These are phyloP conservation scores for Zele albiditarsus DNA, from an alignment of 2,888 invertebrate species.

Conservation along the genomic window DNA sequence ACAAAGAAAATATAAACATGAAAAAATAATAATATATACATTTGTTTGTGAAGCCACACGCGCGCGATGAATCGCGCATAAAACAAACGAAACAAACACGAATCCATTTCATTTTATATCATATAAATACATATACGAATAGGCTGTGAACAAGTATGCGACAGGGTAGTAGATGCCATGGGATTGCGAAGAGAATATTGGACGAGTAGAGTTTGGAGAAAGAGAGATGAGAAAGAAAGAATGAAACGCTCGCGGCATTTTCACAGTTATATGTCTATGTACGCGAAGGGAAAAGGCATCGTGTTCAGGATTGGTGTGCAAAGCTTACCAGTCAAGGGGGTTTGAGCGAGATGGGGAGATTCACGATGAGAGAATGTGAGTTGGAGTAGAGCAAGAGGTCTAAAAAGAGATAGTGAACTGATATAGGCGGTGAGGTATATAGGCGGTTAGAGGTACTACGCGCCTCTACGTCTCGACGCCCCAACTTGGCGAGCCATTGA, in stretches of 20 bases:
- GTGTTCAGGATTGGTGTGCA: conserved; percentile 34
- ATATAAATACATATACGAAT: neutral
- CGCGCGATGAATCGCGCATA: conserved; percentile 31
- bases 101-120: conserved; percentile 43
- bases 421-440: conserved; percentile 30
- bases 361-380: conserved; percentile 10
- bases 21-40: conserved; percentile 3
- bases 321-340: conserved; percentile 34
- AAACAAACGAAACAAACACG: conserved; percentile 34
- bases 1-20: neutral
- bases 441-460: conserved; percentile 35
- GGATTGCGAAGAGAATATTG: conserved; percentile 45
- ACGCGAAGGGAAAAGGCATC: conserved; percentile 34
- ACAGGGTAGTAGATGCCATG: conserved; percentile 4
- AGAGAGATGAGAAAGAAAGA: conserved; percentile 38
- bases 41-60: conserved; percentile 10
- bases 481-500: conserved; percentile 70
- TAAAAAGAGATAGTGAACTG: neutral
- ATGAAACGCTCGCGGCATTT: conserved; percentile 33
- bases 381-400: conserved; percentile 15
- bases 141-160: conserved; percentile 20
- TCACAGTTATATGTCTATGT: neutral
- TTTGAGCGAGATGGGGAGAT: conserved; percentile 35
- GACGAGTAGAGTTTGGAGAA: conserved; percentile 39
- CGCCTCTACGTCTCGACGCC: conserved; percentile 52